Base-by-base conservation (phyloP, 2,113 vertebrate genomes). In the Tupaia tana region DNA sequence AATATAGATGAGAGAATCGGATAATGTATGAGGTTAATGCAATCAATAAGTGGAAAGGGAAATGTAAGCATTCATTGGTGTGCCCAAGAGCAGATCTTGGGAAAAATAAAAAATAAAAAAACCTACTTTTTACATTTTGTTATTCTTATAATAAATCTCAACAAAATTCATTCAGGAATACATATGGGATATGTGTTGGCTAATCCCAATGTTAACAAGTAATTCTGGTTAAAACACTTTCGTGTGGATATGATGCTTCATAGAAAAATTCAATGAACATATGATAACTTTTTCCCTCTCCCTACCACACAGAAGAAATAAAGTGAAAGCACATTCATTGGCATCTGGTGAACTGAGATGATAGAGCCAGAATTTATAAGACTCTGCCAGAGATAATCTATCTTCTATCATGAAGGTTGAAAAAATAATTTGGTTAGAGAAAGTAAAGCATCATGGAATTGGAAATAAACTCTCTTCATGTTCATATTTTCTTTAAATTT, bases 401-500 rank as follows among this genome's bases (percentile, higher is more conserved):
- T 31, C 83, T 97, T 93, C 5, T 59, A 11, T 22, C 6, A 78
- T 75, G 25, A 79, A 75, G 58, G 7, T 1, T 61, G 71, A 95
- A 19, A 93, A 61, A 1, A 25, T 80, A 96, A 96, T 85, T 86
- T 9, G 79, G 29, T 78, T 56, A 95, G 54, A 89, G n/a, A 83
- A 80, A 63, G 10, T 1, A 95, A 94, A 96, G 31, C 29, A 6
- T 88, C 20, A 19, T 16, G 29, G 19, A 69, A 78, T 0, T 8
- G 3, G 8, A 3, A 19, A 59, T 1, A 19, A 71, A 69, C 43
- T 2, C 0, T 6, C 25, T 91, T 54, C 56, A 1, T 43, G 20
- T 83, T 86, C 34, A 13, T 63, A 67, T 98, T 64, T 85, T 92
- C 73, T 58, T 90, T 95, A 93, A 90, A 88, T 75, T 92, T 96